Base-by-base conservation (phyloP, 2,888 invertebrate genomes). In the Sinelater perroti region DNA sequence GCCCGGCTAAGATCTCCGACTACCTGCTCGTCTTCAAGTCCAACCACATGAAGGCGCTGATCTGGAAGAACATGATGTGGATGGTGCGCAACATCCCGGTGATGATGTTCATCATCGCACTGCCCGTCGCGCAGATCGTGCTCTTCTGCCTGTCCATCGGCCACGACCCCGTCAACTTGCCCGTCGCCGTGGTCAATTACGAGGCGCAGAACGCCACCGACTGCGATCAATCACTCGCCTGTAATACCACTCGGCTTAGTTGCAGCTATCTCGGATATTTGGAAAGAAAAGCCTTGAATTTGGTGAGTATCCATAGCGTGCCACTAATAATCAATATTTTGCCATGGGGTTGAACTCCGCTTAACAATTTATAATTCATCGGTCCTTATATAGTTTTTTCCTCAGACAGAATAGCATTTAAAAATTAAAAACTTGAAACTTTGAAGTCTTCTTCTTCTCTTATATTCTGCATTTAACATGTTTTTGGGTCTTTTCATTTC, bases 21-120 rank as follows among this genome's bases (percentile, higher is more conserved):
- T 80, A 81, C 56, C 79, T 71, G 8, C 55, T 18, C n/a, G 20
- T 42, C 4, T 33, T 59, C 6, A 47, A 54, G 7, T 28, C 14
- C 5, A 47, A 56, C 28, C 69, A 69, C 38, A 89, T 93, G 87
- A 87, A 87, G 67, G 92, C 94, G 0, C 78, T 95, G 14, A 84
- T 93, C 38, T 93, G 93, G 91, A 94, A 94, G 76, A 94, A 95
- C 75, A 89, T 91, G 70, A 80, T 93, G 49, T 91, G 92, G 85
- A 87, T 94, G 83, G 87, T 90, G 81, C 84, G 94, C 68, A 94
- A 94, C 77, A 85, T 88, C 61, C 88, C 90, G 1, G 85, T 94
- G 26, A 86, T 96, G 83, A 76, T 89, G 33, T 95, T 95, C 77
- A 89, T 95, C 66, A 86, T 94, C 60, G 88, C 90, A 7, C 81